Percentiles rank a stretch among this genome's conserved stretches.
phyloP scores from a whole-genome alignment of 2,113 vertebrate genomes.

The Tinamus guttatus region DNA sequence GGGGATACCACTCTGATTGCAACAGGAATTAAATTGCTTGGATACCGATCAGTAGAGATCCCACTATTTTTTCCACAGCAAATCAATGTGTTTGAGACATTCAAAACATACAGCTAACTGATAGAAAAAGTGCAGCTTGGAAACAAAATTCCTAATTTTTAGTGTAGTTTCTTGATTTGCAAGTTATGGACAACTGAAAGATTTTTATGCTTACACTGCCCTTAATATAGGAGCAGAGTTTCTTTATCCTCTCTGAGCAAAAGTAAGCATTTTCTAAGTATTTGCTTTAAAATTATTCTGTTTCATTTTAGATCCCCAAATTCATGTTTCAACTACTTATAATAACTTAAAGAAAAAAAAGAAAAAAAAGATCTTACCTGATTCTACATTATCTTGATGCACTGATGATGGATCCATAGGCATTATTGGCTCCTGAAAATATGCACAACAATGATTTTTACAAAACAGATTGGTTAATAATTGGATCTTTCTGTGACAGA shows the following conservation, averaged over 20 bases:
- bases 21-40: neutral
- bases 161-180: neutral
- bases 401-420: constrained; percentile 81
- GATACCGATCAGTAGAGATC: neutral
- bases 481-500: neutral
- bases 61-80: neutral
- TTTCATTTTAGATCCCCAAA: neutral
- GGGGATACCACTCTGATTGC: neutral
- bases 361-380: constrained; percentile 79
- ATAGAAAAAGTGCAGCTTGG: neutral
- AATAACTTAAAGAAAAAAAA: neutral
- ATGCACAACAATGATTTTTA: neutral
- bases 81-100: neutral
- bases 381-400: constrained; percentile 84
- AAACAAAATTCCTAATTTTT: neutral
- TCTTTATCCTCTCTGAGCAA: neutral
- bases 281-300: neutral
- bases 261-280: rapidly evolving
- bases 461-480: neutral
- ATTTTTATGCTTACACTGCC: neutral
- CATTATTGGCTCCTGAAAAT: constrained; percentile 87
- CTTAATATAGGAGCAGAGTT: neutral
- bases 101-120: neutral
- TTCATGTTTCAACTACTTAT: neutral
- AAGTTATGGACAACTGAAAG: neutral